Base-by-base conservation (phyloP, 2,113 vertebrate species). In the Solea senegalensis region DNA sequence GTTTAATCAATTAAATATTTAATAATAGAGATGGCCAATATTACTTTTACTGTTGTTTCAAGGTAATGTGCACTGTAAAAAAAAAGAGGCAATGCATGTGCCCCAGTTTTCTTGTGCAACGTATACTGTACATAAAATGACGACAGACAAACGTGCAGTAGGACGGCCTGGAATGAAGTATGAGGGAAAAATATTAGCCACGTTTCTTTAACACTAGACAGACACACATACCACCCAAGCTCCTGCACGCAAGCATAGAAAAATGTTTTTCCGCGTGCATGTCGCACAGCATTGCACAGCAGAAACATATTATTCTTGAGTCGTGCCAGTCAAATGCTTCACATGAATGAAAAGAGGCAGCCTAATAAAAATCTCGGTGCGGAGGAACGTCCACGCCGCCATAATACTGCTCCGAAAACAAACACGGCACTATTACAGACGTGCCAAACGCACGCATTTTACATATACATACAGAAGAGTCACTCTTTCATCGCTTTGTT, bases 401-500 rank as follows among this genome's bases (percentile, higher is more conserved):
- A 8, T 57, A 65, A 45, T 57, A 65, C 48, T 53, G 40, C 52
- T 78, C 65, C 10, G 60, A 89, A 92, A 92, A 92, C 86, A 91
- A 92, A 90, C 80, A 84, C 15, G n/a, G 58, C 46, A 61, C 21
- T 21, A 74, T 82, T 85, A 88, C 82, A 68, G 63, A 82, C 13
- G 16, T 81, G 78, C 81, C 82, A 86, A 83, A 85, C 74, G 58
- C 88, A 82, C 88, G 73, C 85, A 88, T 90, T 90, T 90, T 89
- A 88, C 81, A 59, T 80, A 78, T 21, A 21, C 21, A 21, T 21
- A 34, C 34, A 6, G 74, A 86, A 34, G 67, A 75, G 82, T 91
- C 72, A 76, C 72, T 83, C 78, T 89, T 91, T 90, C 84, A 85
- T 74, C 89, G 80, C 84, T 91, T 92, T 90, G 91, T 84, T 80